Evolutionary conservation across 1,140 invertebrate genomes (phyloP).

Genomic region (Cotesia chilonis): DNA sequence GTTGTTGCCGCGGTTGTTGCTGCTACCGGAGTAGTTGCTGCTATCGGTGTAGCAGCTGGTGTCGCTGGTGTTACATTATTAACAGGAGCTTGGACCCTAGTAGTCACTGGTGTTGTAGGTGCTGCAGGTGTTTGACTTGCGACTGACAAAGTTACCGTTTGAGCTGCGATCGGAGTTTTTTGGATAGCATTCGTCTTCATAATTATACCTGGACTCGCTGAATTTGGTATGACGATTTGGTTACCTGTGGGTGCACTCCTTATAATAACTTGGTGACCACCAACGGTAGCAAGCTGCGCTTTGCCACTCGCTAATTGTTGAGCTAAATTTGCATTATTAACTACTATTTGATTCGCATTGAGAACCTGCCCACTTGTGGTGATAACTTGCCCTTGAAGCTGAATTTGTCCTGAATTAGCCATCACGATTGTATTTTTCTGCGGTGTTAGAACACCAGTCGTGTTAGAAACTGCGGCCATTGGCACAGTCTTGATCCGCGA

Average conservation of each 20-base stretch:
- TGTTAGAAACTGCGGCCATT: slow-evolving; percentile 40
- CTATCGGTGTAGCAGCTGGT: slow-evolving; percentile 40
- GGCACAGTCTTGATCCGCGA: slow-evolving; percentile 49
- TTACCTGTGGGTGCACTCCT: slow-evolving; percentile 74
- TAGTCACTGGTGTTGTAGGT: slow-evolving; percentile 36
- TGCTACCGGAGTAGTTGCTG: slow-evolving; percentile 39
- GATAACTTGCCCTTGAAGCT: slow-evolving; percentile 60
- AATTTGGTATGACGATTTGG: slow-evolving; percentile 69
- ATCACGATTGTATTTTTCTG: slow-evolving; percentile 57
- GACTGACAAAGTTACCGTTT: not conserved
- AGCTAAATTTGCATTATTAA: slow-evolving; percentile 77
- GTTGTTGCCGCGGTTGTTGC: slow-evolving; percentile 37
- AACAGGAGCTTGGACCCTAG: slow-evolving; percentile 25
- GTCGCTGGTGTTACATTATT: slow-evolving; percentile 43
- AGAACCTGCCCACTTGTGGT: slow-evolving; percentile 58
- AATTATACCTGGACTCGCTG: slow-evolving; percentile 57
- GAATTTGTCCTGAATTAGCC: slow-evolving; percentile 58
- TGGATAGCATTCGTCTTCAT: slow-evolving; percentile 50
- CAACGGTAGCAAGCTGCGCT: slow-evolving; percentile 82
- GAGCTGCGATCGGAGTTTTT: slow-evolving; percentile 24
- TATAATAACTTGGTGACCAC: slow-evolving; percentile 84
- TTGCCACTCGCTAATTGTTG: slow-evolving; percentile 82
- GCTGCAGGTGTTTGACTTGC: slow-evolving; percentile 40
- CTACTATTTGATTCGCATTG: slow-evolving; percentile 73
- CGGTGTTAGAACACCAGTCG: slow-evolving; percentile 43